These are phyloP conservation scores for Genyomyrus donnyi DNA, from an alignment of 2,113 vertebrate species.

Conservation along the genomic window DNA sequence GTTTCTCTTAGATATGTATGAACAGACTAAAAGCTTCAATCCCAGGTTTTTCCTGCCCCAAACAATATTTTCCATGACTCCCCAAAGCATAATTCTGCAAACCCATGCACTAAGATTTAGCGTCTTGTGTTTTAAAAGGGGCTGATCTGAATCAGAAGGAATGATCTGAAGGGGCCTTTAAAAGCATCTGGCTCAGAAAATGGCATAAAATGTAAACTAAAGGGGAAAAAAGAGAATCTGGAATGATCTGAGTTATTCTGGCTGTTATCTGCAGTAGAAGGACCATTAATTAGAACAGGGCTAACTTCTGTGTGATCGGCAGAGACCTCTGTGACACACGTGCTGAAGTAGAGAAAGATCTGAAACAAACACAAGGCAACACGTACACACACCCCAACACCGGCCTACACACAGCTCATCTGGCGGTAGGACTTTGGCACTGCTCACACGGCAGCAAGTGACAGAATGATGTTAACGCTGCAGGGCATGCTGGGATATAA, in stretches of 20 bases:
- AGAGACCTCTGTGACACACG: neutral
- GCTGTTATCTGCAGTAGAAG: conserved; percentile 25
- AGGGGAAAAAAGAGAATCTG: neutral
- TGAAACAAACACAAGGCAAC: neutral
- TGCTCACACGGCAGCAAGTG: neutral
- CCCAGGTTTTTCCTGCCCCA: neutral
- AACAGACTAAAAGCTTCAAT: neutral
- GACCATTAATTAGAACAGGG: conserved; percentile 28
- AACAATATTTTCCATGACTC: conserved; percentile 8
- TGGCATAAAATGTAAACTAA: neutral
- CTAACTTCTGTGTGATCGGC: conserved; percentile 9
- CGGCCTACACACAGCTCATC: neutral
- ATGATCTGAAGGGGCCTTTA: neutral
- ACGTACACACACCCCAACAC: neutral
- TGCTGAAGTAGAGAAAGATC: neutral
- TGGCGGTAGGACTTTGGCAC: neutral
- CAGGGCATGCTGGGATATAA: conserved; percentile 13
- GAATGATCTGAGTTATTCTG: conserved; percentile 17
- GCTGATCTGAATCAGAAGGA: conserved; percentile 1
- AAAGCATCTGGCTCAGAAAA: neutral
- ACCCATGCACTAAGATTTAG: neutral
- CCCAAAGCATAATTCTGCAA: neutral
- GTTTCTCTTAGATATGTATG: neutral
- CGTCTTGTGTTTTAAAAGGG: neutral
- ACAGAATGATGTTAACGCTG: neutral